phyloP scores from a whole-genome alignment of 2,797 vertebrate genomes.

The Loris lydekkerianus region DNA sequence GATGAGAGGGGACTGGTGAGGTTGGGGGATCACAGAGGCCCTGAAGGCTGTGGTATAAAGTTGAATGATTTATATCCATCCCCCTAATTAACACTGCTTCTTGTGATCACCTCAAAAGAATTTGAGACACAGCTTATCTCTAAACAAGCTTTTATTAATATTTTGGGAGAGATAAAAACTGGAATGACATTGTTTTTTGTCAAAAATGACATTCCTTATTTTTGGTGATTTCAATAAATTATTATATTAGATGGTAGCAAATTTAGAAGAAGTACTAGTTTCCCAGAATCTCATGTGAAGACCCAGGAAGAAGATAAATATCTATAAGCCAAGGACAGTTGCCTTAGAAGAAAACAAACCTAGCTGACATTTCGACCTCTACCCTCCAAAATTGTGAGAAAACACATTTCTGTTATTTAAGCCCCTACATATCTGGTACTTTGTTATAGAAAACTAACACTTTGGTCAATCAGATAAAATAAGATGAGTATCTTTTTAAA shows the following conservation, averaged over 20 bases:
- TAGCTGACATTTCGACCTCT: background rate
- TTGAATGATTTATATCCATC: background rate
- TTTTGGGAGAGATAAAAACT: background rate
- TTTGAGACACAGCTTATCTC: background rate
- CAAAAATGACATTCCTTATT: background rate
- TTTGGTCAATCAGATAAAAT: background rate
- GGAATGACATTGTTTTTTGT: background rate
- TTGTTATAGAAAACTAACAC: background rate
- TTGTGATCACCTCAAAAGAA: background rate
- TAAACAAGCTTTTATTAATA: background rate
- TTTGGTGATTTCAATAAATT: conserved; percentile 31
- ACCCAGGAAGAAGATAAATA: background rate
- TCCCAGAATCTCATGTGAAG: background rate
- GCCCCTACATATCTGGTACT: background rate
- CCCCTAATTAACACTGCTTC: background rate
- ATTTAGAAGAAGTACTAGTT: background rate
- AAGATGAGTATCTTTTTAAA: background rate
- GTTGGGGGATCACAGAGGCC: background rate
- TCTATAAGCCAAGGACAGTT: background rate
- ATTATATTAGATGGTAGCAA: background rate
- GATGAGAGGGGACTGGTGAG: background rate
- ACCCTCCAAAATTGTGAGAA: background rate
- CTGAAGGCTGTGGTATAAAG: background rate
- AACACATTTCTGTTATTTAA: background rate
- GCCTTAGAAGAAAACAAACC: background rate